Base-by-base conservation (phyloP, 2,113 vertebrate genomes). In the Butorides virescens region DNA sequence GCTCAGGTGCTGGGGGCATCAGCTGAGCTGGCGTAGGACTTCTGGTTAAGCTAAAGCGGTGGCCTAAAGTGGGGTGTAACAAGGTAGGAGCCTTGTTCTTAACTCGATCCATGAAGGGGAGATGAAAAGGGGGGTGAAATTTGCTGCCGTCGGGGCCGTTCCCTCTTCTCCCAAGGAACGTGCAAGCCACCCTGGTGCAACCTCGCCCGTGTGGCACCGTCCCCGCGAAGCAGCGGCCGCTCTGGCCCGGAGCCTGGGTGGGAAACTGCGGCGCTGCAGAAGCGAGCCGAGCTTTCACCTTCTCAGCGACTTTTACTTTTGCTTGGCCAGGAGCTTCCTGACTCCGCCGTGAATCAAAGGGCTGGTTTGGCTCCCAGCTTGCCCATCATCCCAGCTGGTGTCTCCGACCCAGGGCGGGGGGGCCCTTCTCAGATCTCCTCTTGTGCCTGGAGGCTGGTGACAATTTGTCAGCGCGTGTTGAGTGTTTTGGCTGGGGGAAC, bases 21-120 rank as follows among this genome's bases (percentile, higher is more conserved):
- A 12, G 27, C 42, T 10, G 47, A 8, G 49, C 55, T 13, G 18
- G 11, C 29, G 42, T 22, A 10, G 23, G 47, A 46, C 13, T 16
- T 15, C 10, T 4, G 17, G 15, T 19, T 32, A 63, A 75, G 56
- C 39, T 61, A 36, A n/a, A 78, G 80, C 22, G 4, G 4, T 4
- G 55, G 63, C 27, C 27, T 36, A 3, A 49, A 53, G 58, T 5
- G 5, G 3, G 34, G 1, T 13, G 36, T 2, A 26, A 7, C 18
- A 9, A 23, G 3, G 2, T 2, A 26, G 58, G 16, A 29, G 44
- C 42, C 16, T 29, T 10, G 21, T 29, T 42, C 27, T 10, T 27
- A 3, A 9, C 6, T 4, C 2, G 44, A 9, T 11, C 1, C 0
- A 1, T 3, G 37, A 30, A 3, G 29, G 27, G 68, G 37, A 53